These are phyloP conservation scores for Drosophila helvetica DNA, from an alignment of 2,888 invertebrate species.

Conservation along the genomic window DNA sequence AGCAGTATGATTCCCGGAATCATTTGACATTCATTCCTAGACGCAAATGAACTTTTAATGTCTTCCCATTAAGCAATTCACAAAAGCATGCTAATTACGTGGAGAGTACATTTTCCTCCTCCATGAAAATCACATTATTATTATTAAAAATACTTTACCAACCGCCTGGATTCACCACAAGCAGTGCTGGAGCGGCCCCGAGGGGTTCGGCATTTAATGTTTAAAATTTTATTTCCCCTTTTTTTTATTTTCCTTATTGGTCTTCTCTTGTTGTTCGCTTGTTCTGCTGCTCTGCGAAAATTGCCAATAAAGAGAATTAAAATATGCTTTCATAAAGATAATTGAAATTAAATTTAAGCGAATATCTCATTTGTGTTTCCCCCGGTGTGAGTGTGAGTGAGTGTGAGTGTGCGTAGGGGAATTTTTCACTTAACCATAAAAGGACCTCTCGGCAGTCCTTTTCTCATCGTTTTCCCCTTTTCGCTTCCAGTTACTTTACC, in stretches of 20 bases:
- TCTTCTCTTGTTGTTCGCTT: slow-evolving; percentile 8
- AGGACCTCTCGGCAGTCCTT: slow-evolving; percentile 31
- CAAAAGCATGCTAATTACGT: background rate
- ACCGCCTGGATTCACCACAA: background rate
- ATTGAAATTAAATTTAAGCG: slow-evolving; percentile 74
- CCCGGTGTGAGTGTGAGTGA: background rate
- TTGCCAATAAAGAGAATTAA: slow-evolving; percentile 74
- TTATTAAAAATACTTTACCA: slow-evolving; percentile 36
- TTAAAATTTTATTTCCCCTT: slow-evolving; percentile 12
- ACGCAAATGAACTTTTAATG: background rate
- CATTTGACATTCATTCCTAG: background rate
- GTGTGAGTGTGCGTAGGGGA: slow-evolving; percentile 12
- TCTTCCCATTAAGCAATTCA: background rate
- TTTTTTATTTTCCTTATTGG: slow-evolving; percentile 1
- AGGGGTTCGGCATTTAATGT: slow-evolving; percentile 4
- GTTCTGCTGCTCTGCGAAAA: slow-evolving; percentile 43
- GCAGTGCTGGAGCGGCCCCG: background rate
- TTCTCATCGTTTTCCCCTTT: slow-evolving; percentile 19
- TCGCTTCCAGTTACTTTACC: slow-evolving; percentile 27
- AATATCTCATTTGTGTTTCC: slow-evolving; percentile 30
- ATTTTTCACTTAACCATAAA: slow-evolving; percentile 50
- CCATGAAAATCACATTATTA: slow-evolving; percentile 21
- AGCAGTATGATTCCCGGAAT: background rate
- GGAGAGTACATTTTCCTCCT: background rate
- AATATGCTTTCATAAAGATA: slow-evolving; percentile 71